A percentile compares a stretch with the other conserved stretches of the same genome.
These are phyloP conservation scores for Premnoplex brunnescens DNA, from an alignment of 2,797 vertebrate genomes.

Conservation along the genomic window DNA sequence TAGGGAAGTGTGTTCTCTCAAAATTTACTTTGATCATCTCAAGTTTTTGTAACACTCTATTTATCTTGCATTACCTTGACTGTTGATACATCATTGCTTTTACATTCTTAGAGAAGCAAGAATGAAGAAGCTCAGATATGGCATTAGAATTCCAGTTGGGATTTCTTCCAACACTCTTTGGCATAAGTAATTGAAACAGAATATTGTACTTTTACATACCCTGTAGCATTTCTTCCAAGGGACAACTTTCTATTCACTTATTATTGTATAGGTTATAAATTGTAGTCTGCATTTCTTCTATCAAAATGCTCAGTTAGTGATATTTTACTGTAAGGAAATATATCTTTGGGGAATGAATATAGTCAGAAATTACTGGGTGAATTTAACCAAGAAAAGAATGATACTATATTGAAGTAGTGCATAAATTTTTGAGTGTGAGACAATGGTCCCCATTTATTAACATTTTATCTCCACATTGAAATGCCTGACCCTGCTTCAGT, in stretches of 20 bases:
- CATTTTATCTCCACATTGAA: slow-evolving; percentile 52
- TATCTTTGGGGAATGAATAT: slow-evolving; percentile 49
- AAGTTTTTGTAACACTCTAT: not conserved
- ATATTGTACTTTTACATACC: not conserved
- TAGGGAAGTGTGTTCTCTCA: not conserved
- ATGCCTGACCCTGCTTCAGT: slow-evolving; percentile 66
- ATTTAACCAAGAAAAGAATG: slow-evolving; percentile 52
- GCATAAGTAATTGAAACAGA: not conserved
- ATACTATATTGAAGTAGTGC: not conserved
- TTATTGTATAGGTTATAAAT: slow-evolving; percentile 48
- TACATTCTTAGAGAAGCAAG: not conserved
- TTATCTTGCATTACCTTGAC: not conserved
- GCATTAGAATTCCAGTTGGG: not conserved
- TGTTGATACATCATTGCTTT: not conserved
- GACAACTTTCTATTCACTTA: not conserved
- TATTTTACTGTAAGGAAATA: slow-evolving; percentile 68
- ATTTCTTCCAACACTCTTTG: not conserved
- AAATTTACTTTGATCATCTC: not conserved
- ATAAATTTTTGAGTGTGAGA: slow-evolving; percentile 54
- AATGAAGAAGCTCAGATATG: not conserved
- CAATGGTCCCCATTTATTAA: slow-evolving; percentile 48
- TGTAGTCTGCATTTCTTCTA: slow-evolving; percentile 41
- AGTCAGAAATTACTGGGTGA: slow-evolving; percentile 62
- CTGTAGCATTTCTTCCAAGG: not conserved
- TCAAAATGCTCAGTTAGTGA: slow-evolving; percentile 68